phyloP scores from a whole-genome alignment of 2,113 vertebrate genomes.

The Podilymbus podiceps region DNA sequence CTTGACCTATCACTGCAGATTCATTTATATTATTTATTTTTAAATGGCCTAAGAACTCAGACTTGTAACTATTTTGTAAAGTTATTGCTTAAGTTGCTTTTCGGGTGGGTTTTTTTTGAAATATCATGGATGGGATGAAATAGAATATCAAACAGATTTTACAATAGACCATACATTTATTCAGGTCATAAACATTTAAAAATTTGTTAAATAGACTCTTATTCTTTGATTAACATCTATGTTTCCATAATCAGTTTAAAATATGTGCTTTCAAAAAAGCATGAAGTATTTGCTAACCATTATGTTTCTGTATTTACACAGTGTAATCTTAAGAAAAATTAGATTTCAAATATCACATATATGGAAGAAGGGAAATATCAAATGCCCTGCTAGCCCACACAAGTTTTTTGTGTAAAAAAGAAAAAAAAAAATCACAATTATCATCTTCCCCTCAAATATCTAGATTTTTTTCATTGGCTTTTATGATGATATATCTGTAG shows the following conservation, averaged over 20 bases:
- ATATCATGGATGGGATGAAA: background rate
- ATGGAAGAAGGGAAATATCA: background rate
- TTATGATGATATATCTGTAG: background rate
- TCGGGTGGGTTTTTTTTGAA: fast-evolving
- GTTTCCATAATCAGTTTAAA: background rate
- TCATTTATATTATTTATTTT: background rate
- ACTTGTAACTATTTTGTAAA: background rate
- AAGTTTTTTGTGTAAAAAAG: too few relatives aligned
- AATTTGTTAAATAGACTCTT: background rate
- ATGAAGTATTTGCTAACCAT: background rate
- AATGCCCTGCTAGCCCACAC: background rate
- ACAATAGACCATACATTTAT: background rate
- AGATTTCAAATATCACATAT: background rate
- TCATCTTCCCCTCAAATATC: background rate
- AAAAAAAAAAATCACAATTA: background rate
- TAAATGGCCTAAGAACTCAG: background rate
- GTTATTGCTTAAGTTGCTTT: background rate
- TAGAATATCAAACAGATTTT: background rate
- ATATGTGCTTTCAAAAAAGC: background rate
- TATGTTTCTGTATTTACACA: background rate
- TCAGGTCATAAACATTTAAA: background rate
- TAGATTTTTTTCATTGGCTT: background rate
- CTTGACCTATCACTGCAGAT: background rate
- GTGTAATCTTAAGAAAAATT: background rate
- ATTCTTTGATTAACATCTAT: background rate